Evolutionary conservation across 2,113 vertebrate genomes (phyloP).

Genomic region (Rhinogobius similis): DNA sequence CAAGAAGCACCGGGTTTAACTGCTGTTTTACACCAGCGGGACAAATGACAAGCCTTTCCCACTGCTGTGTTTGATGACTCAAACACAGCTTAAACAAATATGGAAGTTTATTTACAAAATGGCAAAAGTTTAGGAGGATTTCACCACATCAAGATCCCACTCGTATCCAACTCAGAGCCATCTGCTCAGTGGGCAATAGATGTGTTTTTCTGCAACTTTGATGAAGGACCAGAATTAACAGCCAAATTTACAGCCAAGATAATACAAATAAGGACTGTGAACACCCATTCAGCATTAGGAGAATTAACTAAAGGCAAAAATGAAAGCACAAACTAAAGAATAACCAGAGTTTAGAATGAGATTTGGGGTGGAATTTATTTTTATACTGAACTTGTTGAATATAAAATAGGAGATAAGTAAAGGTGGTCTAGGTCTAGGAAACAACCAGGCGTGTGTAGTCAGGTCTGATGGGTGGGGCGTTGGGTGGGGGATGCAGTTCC

Average conservation of each 20-base stretch:
- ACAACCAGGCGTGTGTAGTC: conserved; percentile 1
- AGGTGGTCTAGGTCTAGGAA: not conserved
- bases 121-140: not conserved
- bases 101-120: not conserved
- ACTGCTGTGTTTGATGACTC: not conserved
- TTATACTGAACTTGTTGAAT: not conserved
- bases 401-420: not conserved
- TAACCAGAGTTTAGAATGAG: no score
- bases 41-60: not conserved
- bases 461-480: conserved; percentile 2
- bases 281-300: not conserved
- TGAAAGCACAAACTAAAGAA: not conserved
- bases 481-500: conserved; percentile 33
- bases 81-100: not conserved
- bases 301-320: not conserved
- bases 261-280: not conserved
- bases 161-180: conserved; percentile 2
- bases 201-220: not conserved
- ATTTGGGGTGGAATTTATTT: not conserved
- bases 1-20: conserved; percentile 3
- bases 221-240: not conserved
- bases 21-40: not conserved
- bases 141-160: not conserved
- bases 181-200: not conserved
- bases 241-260: not conserved